phyloP scores from a whole-genome alignment of 2,797 vertebrate species.

The Pithecia hirsuta region DNA sequence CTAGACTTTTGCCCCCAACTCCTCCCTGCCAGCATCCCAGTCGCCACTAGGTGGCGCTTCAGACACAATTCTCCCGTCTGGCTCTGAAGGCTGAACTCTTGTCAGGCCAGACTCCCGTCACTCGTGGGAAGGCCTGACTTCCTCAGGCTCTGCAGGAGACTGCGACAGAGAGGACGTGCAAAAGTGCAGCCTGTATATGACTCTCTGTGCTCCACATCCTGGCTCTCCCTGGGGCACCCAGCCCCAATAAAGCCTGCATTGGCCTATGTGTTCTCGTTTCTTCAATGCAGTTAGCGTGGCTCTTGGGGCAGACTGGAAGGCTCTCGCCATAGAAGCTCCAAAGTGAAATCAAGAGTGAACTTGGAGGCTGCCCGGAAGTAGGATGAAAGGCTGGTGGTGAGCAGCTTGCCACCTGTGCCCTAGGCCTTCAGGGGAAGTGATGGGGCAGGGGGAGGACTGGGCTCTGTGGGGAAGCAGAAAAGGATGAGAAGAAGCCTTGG shows the following conservation, averaged over 20 bases:
- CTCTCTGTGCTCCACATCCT: background rate
- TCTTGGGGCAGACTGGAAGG: background rate
- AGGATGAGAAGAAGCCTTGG: background rate
- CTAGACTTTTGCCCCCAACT: background rate
- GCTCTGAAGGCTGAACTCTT: background rate
- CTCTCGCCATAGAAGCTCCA: background rate
- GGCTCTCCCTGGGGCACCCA: background rate
- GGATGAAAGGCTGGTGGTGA: background rate
- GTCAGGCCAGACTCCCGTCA: background rate
- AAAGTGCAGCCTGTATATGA: background rate
- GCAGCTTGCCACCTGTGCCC: background rate
- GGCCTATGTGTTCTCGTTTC: background rate
- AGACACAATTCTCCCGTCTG: background rate
- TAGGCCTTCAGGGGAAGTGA: background rate
- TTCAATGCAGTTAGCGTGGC: background rate
- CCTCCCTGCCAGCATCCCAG: background rate
- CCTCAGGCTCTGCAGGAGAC: background rate
- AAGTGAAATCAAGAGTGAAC: background rate
- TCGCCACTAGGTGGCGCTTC: background rate
- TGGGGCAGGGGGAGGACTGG: too few relatives aligned
- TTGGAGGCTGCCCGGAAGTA: background rate
- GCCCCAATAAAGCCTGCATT: constrained; percentile 56
- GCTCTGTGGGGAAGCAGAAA: background rate
- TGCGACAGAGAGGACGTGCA: background rate
- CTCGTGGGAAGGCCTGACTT: too few relatives aligned